A percentile compares a stretch with the other conserved stretches of the same genome.
phyloP scores from a whole-genome alignment of 1,140 invertebrate genomes.

The Schmidtea mediterranea region DNA sequence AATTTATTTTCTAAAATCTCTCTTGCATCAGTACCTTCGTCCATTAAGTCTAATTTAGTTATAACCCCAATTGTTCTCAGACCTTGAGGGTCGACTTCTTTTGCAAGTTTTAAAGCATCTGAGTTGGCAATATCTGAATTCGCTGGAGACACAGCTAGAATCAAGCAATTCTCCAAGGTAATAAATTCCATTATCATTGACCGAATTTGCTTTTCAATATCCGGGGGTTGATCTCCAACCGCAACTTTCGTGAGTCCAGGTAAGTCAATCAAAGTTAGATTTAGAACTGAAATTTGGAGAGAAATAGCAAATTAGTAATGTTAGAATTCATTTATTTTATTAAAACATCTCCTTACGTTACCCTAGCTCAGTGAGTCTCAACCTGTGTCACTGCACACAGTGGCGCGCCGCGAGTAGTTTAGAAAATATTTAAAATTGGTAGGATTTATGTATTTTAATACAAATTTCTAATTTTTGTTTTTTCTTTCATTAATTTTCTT shows the following conservation, averaged over 20 bases:
- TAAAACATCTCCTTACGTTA: no score
- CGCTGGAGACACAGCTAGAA: constrained; percentile 21
- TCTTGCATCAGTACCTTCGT: constrained; percentile 89
- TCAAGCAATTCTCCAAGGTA: constrained; percentile 14
- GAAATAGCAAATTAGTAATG: no score
- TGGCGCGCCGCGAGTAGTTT: no score
- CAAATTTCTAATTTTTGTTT: no score
- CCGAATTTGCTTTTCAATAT: constrained; percentile 9
- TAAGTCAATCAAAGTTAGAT: constrained; percentile 10
- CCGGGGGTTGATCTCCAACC: constrained; percentile 10
- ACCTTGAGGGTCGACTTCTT: constrained; percentile 41
- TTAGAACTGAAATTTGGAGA: constrained; percentile 7
- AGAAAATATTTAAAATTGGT: no score
- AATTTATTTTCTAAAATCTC: constrained; percentile 93
- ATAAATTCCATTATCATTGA: constrained; percentile 15
- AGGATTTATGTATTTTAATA: no score
- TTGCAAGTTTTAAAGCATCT: constrained; percentile 21
- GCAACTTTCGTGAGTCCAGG: constrained; percentile 11
- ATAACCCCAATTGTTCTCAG: constrained; percentile 87
- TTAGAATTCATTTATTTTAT: no score
- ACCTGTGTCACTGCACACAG: no score
- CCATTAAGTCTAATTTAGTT: constrained; percentile 97
- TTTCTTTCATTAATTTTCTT: no score
- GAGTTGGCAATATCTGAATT: constrained; percentile 23
- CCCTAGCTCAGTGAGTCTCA: no score